Evolutionary conservation across 2,113 vertebrate species (phyloP).

Genomic region (Porphyrio hochstetteri): DNA sequence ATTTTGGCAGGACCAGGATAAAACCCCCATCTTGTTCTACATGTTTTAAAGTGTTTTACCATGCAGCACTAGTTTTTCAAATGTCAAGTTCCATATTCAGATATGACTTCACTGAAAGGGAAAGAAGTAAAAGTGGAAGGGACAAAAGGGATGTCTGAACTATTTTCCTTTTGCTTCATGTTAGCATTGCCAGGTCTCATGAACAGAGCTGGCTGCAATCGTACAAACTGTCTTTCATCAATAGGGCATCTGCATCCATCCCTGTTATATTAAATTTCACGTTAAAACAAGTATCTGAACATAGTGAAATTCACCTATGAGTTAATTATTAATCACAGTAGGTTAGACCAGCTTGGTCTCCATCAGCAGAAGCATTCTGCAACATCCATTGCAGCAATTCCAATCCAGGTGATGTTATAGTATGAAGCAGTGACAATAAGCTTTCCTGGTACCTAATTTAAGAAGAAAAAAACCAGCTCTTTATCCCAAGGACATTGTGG

Average conservation of each 20-base stretch:
- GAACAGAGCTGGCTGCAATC: background rate
- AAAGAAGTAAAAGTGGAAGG: background rate
- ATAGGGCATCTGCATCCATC: background rate
- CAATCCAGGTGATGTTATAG: background rate
- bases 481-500: background rate
- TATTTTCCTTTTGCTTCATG: background rate
- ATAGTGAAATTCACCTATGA: background rate
- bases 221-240: background rate
- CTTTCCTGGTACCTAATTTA: background rate
- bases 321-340: background rate
- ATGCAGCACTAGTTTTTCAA: background rate
- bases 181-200: background rate
- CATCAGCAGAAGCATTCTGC: slow-evolving; percentile 33
- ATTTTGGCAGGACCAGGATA: background rate
- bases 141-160: background rate
- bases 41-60: background rate
- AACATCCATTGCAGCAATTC: background rate
- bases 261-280: background rate
- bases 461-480: background rate
- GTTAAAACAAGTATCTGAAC: background rate
- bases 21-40: background rate
- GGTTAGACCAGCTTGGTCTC: slow-evolving; percentile 8
- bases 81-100: background rate
- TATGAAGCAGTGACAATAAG: background rate
- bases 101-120: background rate